These are phyloP conservation scores for Drosophila novamexicana DNA, from an alignment of 1,140 invertebrate species.

Conservation along the genomic window DNA sequence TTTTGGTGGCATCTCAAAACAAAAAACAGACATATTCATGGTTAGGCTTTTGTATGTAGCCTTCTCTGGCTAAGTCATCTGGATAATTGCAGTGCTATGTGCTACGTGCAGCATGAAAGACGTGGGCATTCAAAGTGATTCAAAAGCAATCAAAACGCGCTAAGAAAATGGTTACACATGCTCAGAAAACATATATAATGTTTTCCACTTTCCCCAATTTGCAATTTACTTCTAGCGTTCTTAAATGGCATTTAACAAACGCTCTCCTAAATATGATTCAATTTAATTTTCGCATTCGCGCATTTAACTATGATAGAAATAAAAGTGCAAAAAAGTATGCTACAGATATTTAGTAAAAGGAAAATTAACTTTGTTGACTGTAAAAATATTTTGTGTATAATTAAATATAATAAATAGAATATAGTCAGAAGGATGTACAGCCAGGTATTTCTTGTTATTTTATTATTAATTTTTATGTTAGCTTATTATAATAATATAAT, in stretches of 20 bases:
- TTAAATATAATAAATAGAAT: too few relatives aligned
- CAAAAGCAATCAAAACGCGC: slow-evolving; percentile 17
- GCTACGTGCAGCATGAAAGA: slow-evolving; percentile 15
- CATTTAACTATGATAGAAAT: too few relatives aligned
- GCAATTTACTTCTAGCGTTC: not conserved
- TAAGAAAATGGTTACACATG: slow-evolving; percentile 2
- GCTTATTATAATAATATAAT: too few relatives aligned
- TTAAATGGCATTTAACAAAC: not conserved
- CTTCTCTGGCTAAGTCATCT: slow-evolving; percentile 20
- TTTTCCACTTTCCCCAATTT: not conserved
- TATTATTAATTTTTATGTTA: too few relatives aligned
- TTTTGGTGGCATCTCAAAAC: slow-evolving; percentile 14
- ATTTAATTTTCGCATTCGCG: too few relatives aligned
- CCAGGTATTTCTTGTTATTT: too few relatives aligned
- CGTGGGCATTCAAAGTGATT: slow-evolving; percentile 10
- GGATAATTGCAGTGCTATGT: slow-evolving; percentile 15
- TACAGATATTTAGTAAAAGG: too few relatives aligned
- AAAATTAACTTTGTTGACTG: too few relatives aligned
- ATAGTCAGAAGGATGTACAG: too few relatives aligned
- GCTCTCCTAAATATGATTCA: not conserved
- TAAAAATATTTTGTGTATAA: too few relatives aligned
- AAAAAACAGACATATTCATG: slow-evolving; percentile 24
- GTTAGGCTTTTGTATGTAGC: slow-evolving; percentile 11
- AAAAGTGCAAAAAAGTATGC: too few relatives aligned
- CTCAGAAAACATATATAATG: too few relatives aligned